phyloP scores from a whole-genome alignment of 2,113 vertebrate species.

The Chunga burmeisteri region DNA sequence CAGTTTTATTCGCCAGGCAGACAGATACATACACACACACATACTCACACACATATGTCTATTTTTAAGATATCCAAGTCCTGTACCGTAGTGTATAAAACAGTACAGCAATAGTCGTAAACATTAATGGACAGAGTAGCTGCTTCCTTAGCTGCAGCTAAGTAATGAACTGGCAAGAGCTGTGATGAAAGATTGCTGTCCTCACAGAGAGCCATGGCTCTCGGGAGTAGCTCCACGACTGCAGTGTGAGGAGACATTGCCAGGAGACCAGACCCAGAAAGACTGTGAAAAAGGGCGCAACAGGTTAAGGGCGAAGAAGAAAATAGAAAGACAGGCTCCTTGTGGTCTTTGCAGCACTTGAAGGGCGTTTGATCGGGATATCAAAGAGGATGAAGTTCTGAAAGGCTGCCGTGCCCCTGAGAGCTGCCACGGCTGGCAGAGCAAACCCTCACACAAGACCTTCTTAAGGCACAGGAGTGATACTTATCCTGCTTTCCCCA shows the following conservation, averaged over 20 bases:
- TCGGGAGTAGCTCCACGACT: not conserved
- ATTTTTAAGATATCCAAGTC: not conserved
- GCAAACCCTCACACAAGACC: not conserved
- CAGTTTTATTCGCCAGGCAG: not conserved
- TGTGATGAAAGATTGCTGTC: not conserved
- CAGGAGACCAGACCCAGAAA: not conserved
- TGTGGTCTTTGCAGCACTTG: not conserved
- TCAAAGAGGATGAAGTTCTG: not conserved
- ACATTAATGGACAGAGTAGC: not conserved
- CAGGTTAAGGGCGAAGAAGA: not conserved
- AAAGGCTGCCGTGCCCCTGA: not conserved
- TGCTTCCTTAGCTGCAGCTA: not conserved
- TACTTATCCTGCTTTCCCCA: not conserved
- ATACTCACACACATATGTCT: not conserved
- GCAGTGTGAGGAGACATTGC: not conserved
- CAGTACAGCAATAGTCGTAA: not conserved
- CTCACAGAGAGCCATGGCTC: not conserved
- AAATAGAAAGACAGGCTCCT: not conserved
- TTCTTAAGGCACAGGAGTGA: not conserved
- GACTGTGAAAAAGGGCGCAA: not conserved
- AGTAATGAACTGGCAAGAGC: not conserved
- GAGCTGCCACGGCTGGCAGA: not conserved
- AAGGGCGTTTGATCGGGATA: not conserved
- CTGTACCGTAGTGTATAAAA: not conserved
- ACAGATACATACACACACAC: not conserved